phyloP scores from a whole-genome alignment of 2,888 invertebrate genomes.

The Portevinia maculata region DNA sequence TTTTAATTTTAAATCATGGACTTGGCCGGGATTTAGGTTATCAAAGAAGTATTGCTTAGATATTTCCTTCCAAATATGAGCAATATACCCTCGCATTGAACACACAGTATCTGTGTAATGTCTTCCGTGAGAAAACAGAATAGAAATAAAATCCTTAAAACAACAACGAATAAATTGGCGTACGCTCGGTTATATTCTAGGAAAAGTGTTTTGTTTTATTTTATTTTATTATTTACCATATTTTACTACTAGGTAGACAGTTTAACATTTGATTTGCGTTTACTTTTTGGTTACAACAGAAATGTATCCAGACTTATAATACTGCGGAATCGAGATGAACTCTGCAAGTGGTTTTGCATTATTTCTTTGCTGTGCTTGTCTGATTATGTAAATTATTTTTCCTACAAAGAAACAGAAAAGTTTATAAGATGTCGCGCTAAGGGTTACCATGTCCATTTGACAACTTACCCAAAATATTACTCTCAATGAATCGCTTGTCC shows the following conservation, averaged over 20 bases:
- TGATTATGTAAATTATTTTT: constrained; percentile 81
- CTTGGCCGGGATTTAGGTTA: too few relatives aligned
- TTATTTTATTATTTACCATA: constrained; percentile 63
- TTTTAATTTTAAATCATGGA: too few relatives aligned
- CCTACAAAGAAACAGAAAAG: constrained; percentile 75
- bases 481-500: constrained; percentile 80
- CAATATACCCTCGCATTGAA: too few relatives aligned
- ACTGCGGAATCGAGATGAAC: constrained; percentile 82
- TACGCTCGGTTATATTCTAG: constrained; percentile 34
- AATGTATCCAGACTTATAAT: constrained; percentile 81
- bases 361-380: constrained; percentile 78
- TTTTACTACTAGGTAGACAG: constrained; percentile 69
- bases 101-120: too few relatives aligned
- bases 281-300: constrained; percentile 80
- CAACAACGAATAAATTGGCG: background rate
- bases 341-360: constrained; percentile 77
- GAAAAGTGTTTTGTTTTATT: constrained; percentile 64
- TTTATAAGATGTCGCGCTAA: background rate
- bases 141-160: too few relatives aligned
- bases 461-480: constrained; percentile 81
- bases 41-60: too few relatives aligned
- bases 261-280: constrained; percentile 70
- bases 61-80: too few relatives aligned
- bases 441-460: background rate
- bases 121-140: too few relatives aligned